These are phyloP conservation scores for Thalassophryne amazonica DNA, from an alignment of 2,797 vertebrate species.

Conservation along the genomic window DNA sequence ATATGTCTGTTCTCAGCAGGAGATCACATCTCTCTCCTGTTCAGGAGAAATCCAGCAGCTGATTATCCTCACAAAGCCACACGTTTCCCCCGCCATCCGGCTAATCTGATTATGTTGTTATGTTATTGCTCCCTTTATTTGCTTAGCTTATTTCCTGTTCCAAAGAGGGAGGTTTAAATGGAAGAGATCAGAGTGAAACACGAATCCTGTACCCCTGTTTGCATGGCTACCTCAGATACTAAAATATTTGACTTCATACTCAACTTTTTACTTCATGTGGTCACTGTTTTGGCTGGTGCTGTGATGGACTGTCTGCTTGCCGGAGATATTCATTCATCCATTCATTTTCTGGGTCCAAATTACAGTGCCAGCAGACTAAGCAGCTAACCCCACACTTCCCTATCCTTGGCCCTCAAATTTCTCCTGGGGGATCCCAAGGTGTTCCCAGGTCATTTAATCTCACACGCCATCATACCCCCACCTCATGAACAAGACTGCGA, in stretches of 20 bases:
- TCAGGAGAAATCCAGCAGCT: slow-evolving; percentile 26
- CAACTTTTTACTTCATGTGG: not conserved
- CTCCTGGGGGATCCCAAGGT: no score
- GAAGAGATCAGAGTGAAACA: slow-evolving; percentile 22
- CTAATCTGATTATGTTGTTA: slow-evolving; percentile 53
- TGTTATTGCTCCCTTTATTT: slow-evolving; percentile 49
- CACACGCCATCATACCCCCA: no score
- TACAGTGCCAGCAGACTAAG: no score
- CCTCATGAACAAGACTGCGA: no score
- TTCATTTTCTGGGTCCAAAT: no score
- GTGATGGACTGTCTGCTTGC: no score
- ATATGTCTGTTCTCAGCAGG: slow-evolving; percentile 38
- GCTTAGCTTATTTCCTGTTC: slow-evolving; percentile 41
- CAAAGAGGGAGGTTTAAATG: slow-evolving; percentile 25
- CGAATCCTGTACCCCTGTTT: not conserved
- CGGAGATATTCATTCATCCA: no score
- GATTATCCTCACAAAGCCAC: slow-evolving; percentile 14
- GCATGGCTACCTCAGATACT: not conserved
- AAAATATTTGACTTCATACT: not conserved
- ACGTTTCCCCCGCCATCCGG: not conserved
- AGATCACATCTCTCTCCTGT: slow-evolving; percentile 19
- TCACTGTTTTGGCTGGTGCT: no score
- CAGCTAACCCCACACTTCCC: no score
- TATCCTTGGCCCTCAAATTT: no score
- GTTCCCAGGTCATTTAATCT: no score